A percentile compares a stretch with the other conserved stretches of the same genome.
phyloP scores from a whole-genome alignment of 1,140 invertebrate species.

The fruit fly (Drosophila melanogaster) region Release_6_plus_ISO1_MT NT_033779.5:8669501-8670000 shows the following conservation, averaged over 20 bases:
- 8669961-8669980: slow-evolving; percentile 59
- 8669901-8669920: slow-evolving; percentile 72
- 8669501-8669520: slow-evolving; percentile 42
- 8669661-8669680: slow-evolving; percentile 61
- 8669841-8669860: slow-evolving; percentile 58
- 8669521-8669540: slow-evolving; percentile 70
- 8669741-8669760: slow-evolving; percentile 32
- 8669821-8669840: slow-evolving; percentile 51
- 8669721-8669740: slow-evolving; percentile 25
- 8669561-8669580: slow-evolving; percentile 75
- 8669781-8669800: slow-evolving; percentile 84
- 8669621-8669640: slow-evolving; percentile 63
- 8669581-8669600: slow-evolving; percentile 59
- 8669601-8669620: slow-evolving; percentile 63
- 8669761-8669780: slow-evolving; percentile 79
- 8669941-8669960: slow-evolving; percentile 46
- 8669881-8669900: slow-evolving; percentile 63
- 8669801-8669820: slow-evolving; percentile 84
- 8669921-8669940: slow-evolving; percentile 62
- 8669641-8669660: slow-evolving; percentile 46
- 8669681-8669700: slow-evolving; percentile 24
- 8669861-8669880: slow-evolving; percentile 65
- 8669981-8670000: slow-evolving; percentile 58
- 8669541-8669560: slow-evolving; percentile 69
- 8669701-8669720: not conserved